Conservation (phyloP, 2,797 vertebrate genomes). For the Macroramphosus scolopax region DNA sequence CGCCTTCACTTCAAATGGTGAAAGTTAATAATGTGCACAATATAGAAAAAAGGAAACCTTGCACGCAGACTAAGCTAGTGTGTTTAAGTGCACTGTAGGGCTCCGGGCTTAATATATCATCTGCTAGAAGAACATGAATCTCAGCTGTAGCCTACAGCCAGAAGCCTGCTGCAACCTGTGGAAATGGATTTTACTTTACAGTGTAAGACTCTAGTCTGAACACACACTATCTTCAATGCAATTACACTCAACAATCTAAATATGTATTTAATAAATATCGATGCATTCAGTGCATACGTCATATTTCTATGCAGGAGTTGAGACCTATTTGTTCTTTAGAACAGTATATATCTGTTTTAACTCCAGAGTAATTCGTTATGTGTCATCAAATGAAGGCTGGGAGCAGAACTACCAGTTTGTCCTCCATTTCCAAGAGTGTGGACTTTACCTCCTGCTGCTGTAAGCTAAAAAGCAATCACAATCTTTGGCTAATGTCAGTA, state of each 20-base stretch:
- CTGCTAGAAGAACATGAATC: constrained; percentile 18
- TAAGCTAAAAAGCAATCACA: constrained; percentile 30
- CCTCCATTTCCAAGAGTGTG: constrained; percentile 29
- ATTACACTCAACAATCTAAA: constrained; percentile 5
- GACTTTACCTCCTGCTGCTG: constrained; percentile 32
- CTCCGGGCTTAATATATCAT: constrained; percentile 43
- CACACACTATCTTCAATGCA: not conserved
- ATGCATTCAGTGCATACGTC: too few species aligned
- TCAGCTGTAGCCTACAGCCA: constrained; percentile 36
- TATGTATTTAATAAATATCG: too few species aligned
- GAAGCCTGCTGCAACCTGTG: constrained; percentile 53
- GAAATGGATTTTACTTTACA: constrained; percentile 9
- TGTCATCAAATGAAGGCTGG: not conserved
- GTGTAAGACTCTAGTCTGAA: constrained; percentile 3
- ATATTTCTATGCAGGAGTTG: too few species aligned
- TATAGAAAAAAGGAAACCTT: too few species aligned
- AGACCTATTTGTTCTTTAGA: too few species aligned
- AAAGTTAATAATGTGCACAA: too few species aligned
- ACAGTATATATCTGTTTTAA: too few species aligned
- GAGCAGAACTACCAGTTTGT: constrained; percentile 22
- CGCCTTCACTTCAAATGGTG: too few species aligned
- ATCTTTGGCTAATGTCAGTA: constrained; percentile 32
- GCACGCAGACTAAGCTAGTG: not conserved
- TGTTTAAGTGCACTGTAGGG: constrained; percentile 4
- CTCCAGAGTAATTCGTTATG: too few species aligned